Evolutionary conservation across 2,888 invertebrate genomes (phyloP), one percentile per base, ranked within the genome.

Genomic region (Gymnosoma rotundatum): DNA sequence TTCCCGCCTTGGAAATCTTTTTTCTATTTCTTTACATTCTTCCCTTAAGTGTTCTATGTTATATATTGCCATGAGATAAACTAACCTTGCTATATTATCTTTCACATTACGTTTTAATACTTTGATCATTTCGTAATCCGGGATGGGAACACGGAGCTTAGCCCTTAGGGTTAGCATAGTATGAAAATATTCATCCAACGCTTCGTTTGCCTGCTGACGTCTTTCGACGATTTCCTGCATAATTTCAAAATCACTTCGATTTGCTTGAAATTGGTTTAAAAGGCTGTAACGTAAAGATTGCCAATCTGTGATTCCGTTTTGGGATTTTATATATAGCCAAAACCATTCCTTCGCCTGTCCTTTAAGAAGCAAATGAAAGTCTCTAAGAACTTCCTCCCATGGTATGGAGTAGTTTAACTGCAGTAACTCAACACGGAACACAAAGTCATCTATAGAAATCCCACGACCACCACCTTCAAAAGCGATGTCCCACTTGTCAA

Each of bases 381-480:
- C 38, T 6, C 67, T 67, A 16, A 67, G 16, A 14, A 67, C 54
- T 20, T 67, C 67, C 9, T 36, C 38, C 54, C 38, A 67, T 1
- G 54, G 67, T 18, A 67, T 67, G 4, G 36, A 36, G 16, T 54
- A 54, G 7, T 18, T 52, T 45, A 14, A 4, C 14, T 45, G 45
- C 12, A 45, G 14, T 45, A 45, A 45, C 12, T 45, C 45, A 14
- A 8, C 16, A 36, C 54, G 18, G 12, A 52, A 67, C 0, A 67
- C 38, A 54, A 67, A 67, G 32, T 54, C 38, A 20, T 67, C 67
- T 4, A 54, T 67, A 2, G 48, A 66, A 6, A 48, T 12, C 1
- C 52, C 52, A 38, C 20, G 52, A 16, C 36, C 67, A 38, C 20
- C 67, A 4, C 67, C 67, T 21, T 67, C 54, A 67, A 67, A 21